Conservation (phyloP, 2,113 vertebrate species). For the Saguinus midas region DNA sequence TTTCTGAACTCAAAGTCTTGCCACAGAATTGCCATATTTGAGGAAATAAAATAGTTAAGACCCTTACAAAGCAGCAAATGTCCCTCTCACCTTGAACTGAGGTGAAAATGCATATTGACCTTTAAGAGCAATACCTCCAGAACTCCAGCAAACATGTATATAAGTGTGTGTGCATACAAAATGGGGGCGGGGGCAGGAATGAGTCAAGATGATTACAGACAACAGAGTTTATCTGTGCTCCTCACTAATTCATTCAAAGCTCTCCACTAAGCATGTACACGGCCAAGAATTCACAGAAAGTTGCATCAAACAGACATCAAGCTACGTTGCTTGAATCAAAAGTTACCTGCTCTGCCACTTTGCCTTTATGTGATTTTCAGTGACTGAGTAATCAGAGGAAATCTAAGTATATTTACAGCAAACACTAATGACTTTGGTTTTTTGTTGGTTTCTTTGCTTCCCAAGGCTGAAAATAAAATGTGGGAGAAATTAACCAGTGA, state of each 20-base stretch:
- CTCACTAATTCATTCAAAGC: not conserved
- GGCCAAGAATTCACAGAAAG: not conserved
- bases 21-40: not conserved
- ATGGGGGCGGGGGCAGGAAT: not conserved
- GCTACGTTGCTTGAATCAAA: not conserved
- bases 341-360: not conserved
- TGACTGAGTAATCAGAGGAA: not conserved
- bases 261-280: not conserved
- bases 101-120: not conserved
- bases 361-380: constrained; percentile 15
- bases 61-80: not conserved
- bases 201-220: not conserved
- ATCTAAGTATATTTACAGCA: not conserved
- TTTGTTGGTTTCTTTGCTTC: not conserved
- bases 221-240: not conserved
- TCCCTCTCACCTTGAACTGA: not conserved
- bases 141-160: not conserved
- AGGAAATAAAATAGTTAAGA: not conserved
- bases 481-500: not conserved
- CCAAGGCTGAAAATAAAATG: not conserved
- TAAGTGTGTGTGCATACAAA: not conserved
- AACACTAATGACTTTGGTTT: not conserved
- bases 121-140: not conserved
- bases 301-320: not conserved
- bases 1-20: not conserved